Percentiles rank a stretch among this genome's conserved stretches.
These are phyloP conservation scores for Cheilosia scutellata DNA, from an alignment of 2,888 invertebrate species.

Conservation along the genomic window DNA sequence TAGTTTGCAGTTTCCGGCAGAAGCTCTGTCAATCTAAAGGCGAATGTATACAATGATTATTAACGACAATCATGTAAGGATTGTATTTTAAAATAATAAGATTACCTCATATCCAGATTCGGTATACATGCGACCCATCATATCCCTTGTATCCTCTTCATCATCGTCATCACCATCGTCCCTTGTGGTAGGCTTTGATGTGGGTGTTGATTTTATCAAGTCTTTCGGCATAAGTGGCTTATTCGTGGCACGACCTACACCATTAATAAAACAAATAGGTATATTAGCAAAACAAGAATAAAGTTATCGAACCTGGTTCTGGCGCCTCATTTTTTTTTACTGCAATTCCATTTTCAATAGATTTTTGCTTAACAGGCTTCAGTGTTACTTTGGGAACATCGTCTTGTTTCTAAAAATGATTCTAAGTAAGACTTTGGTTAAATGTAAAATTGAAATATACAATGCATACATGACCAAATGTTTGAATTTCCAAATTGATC, in stretches of 20 bases:
- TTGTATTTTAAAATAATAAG: background rate
- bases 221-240: slow-evolving; percentile 78
- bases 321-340: slow-evolving; percentile 79
- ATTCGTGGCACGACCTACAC: slow-evolving; percentile 71
- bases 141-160: slow-evolving; percentile 90
- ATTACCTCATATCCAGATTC: slow-evolving; percentile 90
- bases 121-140: slow-evolving; percentile 92
- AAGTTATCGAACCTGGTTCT: slow-evolving; percentile 76
- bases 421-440: background rate
- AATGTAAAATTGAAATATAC: too few species aligned
- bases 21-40: slow-evolving; percentile 92
- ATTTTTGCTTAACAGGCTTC: slow-evolving; percentile 73
- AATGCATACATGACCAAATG: slow-evolving; percentile 82
- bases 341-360: slow-evolving; percentile 81
- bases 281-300: background rate
- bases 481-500: slow-evolving; percentile 95
- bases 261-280: background rate
- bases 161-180: slow-evolving; percentile 85
- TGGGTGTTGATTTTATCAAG: slow-evolving; percentile 62
- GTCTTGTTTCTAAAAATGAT: slow-evolving; percentile 53
- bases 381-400: slow-evolving; percentile 33
- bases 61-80: background rate
- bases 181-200: background rate
- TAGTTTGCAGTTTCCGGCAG: slow-evolving; percentile 93
- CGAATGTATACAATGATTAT: background rate